Base-by-base conservation (phyloP, 1,140 invertebrate species). In the Anastrepha obliqua region DNA sequence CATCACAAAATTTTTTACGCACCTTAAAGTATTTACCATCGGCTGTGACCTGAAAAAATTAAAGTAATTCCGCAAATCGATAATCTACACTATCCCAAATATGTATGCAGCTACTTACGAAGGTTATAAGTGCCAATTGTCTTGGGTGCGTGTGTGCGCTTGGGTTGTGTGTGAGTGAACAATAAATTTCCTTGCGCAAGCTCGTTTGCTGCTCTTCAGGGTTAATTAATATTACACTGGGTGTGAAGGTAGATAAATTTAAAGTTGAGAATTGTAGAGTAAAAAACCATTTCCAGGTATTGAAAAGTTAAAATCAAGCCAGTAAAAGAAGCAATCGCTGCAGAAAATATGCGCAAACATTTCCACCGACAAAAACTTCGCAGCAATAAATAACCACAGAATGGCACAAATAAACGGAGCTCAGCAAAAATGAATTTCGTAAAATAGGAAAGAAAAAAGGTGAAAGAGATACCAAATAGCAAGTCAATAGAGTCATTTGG, bases 401-500 rank as follows among this genome's bases (percentile, higher is more conserved):
- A 29, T 17, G 74, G 74, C 44, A 81, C 74, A 81, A 81, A 81
- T 81, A 81, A 81, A 81, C 51, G 47, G 74, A 81, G 15, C 15
- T 55, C 74, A 81, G 74, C 74, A 81, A 29, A 81, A 81, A 55
- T 74, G 70, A 42, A 17, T 51, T 20, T 29, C 17, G 70, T n/a
- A 74, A 74, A 74, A 51, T 20, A 42, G 70, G 42, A 74, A 74
- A 74, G 17, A 70, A 70, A 70, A 13, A 81, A 81, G 20, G 9
- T 55, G 47, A 29, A 81, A 47, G 13, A 15, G 1, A 81, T 55
- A 81, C 17, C 74, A 81, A 81, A 81, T 55, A 81, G 8, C 74
- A 81, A 81, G 74, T 81, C 74, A 81, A 81, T 81, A 81, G 51
- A 81, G 74, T 81, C 74, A 81, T 81, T 81, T 81, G 74, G 74